Base-by-base conservation (phyloP, 2,113 vertebrate genomes). In the Suncus etruscus region DNA sequence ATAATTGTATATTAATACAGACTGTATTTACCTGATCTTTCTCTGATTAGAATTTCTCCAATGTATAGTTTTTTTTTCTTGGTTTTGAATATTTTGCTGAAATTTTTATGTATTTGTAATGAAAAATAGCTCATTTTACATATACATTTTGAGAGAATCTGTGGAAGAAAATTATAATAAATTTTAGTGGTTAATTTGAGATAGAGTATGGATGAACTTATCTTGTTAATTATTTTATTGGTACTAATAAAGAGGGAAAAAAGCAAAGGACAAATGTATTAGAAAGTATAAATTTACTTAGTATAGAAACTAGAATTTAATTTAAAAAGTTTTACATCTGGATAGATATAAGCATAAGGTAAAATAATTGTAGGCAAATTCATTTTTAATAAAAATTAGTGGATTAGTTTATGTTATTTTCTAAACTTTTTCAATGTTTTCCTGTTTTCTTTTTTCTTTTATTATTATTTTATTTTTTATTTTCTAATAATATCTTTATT, bases 241-340 rank as follows among this genome's bases (percentile, higher is more conserved):
- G 25, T 81, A 27, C 48, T 93, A 45, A 16, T 47, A 48, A n/a
- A 9, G 18, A 61, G 69, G n/a, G 81, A n/a, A 54, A 31, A 66
- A 63, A 77, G 18, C 3, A 89, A 51, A 61, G 31, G 54, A 32
- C 54, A 24, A 39, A 39, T 39, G 39, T 20, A 70, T 88, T 70
- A n/a, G 8, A 11, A 70, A 83, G 8, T 87, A 65, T 20, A 39
- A 39, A 10, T 73, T 80, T 80, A 25, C 18, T n/a, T 15, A 61
- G 39, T 51, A 24, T 18, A 90, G 45, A 6, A 25, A 8, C 12
- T 50, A n/a, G 73, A 6, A 32, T 3, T 54, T 72, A 11, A 77
- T 72, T 88, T 83, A 83, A 50, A 83, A 12, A 27, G 24, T 51
- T 70, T 87, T 82, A 83, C 14, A 68, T 88, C 65, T 87, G 16